Percentiles rank a stretch among this genome's conserved stretches.
phyloP scores from a whole-genome alignment of 1,140 invertebrate genomes.

The Pogonognathellus flavescens region DNA sequence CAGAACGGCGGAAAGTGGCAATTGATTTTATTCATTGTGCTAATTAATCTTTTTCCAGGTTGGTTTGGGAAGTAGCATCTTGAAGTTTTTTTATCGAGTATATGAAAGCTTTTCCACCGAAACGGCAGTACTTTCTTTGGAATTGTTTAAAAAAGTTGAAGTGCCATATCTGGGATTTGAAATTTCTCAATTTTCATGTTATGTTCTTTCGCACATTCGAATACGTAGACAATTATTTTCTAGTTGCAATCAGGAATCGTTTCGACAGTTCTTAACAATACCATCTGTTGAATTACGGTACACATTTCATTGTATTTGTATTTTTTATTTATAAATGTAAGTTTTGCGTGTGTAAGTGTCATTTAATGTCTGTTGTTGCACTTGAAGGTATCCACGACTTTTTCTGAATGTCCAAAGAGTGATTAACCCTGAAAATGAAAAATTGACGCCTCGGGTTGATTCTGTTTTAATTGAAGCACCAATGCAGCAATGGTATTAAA shows the following conservation, averaged over 20 bases:
- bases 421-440: neutral
- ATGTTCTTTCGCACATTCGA: slow-evolving; percentile 33
- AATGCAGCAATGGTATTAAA: slow-evolving; percentile 22
- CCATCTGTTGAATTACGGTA: slow-evolving; percentile 25
- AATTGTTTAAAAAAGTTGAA: slow-evolving; percentile 36
- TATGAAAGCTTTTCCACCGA: slow-evolving; percentile 33
- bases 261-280: neutral
- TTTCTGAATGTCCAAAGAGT: slow-evolving; percentile 14
- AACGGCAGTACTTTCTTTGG: slow-evolving; percentile 48
- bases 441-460: neutral
- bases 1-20: neutral
- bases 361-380: too few species aligned
- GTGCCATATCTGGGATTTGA: slow-evolving; percentile 52
- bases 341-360: too few species aligned
- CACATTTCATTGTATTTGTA: neutral
- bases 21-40: neutral
- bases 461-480: neutral
- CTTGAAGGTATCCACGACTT: slow-evolving; percentile 48
- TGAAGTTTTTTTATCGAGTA: slow-evolving; percentile 53
- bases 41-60: neutral
- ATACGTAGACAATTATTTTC: slow-evolving; percentile 19
- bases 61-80: slow-evolving; percentile 26
- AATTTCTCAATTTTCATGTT: slow-evolving; percentile 57
- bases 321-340: neutral
- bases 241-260: neutral